These are phyloP conservation scores for Gallinago paraguaiae DNA, from an alignment of 2,113 vertebrate species.

Conservation along the genomic window DNA sequence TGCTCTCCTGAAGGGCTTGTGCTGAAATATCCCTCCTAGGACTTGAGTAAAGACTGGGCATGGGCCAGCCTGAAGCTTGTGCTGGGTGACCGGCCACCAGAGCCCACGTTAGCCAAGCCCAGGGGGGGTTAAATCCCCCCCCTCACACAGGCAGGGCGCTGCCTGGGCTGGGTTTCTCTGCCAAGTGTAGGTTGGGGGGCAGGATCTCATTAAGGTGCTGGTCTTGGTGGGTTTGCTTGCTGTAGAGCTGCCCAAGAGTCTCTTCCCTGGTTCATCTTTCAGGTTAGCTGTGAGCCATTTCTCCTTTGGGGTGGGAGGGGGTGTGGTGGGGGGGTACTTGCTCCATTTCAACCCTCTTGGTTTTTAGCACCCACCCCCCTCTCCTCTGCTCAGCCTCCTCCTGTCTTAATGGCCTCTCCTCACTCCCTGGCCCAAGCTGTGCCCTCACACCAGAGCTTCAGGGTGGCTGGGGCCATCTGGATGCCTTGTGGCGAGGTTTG, in stretches of 20 bases:
- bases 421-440: background rate
- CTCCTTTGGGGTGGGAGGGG: background rate
- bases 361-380: background rate
- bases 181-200: background rate
- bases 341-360: background rate
- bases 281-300: background rate
- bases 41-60: background rate
- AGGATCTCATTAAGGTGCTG: background rate
- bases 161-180: background rate
- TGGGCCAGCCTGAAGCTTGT: background rate
- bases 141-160: background rate
- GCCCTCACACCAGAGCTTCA: background rate
- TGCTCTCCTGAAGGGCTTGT: background rate
- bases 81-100: background rate
- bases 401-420: background rate
- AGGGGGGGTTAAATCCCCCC: background rate
- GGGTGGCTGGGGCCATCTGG: background rate
- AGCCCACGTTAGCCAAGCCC: background rate
- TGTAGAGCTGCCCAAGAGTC: background rate
- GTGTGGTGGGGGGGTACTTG: background rate
- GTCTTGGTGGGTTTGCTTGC: background rate
- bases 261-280: background rate
- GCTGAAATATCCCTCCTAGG: background rate
- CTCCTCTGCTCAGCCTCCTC: background rate
- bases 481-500: constrained; percentile 9